These are phyloP conservation scores for Cheilosia vulpina DNA, from an alignment of 2,888 invertebrate genomes.

Conservation along the genomic window DNA sequence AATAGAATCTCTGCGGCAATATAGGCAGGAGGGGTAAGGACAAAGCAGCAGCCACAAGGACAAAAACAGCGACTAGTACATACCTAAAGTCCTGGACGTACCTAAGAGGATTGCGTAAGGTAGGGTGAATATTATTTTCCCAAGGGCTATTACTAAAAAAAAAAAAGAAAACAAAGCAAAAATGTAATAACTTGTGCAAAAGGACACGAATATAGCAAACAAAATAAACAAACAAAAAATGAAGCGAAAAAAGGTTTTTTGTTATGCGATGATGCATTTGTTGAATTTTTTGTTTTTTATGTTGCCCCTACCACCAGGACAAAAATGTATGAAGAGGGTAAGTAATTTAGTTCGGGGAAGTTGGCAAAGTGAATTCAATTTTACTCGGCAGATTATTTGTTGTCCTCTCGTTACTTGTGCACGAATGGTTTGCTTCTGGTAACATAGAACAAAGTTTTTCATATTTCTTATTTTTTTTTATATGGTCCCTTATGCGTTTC, in stretches of 20 bases:
- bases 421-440: too few relatives aligned
- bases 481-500: too few relatives aligned
- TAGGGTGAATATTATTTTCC: slow-evolving; percentile 35
- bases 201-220: slow-evolving; percentile 22
- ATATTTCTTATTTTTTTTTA: too few relatives aligned
- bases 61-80: not conserved
- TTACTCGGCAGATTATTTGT: not conserved
- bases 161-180: slow-evolving; percentile 37
- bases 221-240: not conserved
- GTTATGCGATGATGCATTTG: slow-evolving; percentile 60
- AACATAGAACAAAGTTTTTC: too few relatives aligned
- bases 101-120: slow-evolving; percentile 28
- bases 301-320: not conserved
- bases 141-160: slow-evolving; percentile 40
- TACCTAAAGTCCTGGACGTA: slow-evolving; percentile 8
- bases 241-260: slow-evolving; percentile 36
- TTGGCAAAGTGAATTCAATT: slow-evolving; percentile 24
- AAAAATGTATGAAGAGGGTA: not conserved
- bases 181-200: slow-evolving; percentile 60
- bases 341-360: not conserved
- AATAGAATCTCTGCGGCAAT: slow-evolving; percentile 18
- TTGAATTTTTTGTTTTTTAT: slow-evolving; percentile 8
- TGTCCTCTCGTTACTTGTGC: too few relatives aligned
- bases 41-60: slow-evolving; percentile 7
- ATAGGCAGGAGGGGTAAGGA: not conserved